phyloP scores from a whole-genome alignment of 2,113 vertebrate species.

The Ginglymostoma cirratum region DNA sequence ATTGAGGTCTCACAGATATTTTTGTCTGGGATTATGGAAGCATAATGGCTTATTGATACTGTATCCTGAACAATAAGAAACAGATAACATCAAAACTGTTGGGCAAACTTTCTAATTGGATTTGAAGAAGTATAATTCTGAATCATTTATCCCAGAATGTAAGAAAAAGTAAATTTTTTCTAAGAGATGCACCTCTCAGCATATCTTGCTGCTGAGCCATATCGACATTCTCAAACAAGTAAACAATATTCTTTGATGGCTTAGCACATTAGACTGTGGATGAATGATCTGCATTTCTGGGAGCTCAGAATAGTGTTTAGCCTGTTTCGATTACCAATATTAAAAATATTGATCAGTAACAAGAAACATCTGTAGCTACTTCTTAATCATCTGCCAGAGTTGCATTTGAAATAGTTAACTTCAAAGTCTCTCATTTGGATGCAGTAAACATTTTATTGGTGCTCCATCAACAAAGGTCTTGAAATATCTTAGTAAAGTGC shows the following conservation, averaged over 20 bases:
- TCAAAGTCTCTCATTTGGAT: not conserved
- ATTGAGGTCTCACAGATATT: not conserved
- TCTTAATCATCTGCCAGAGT: not conserved
- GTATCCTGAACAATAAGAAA: not conserved
- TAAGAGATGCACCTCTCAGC: not conserved
- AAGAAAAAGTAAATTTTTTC: not conserved
- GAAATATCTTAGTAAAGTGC: not conserved
- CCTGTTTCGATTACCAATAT: not conserved
- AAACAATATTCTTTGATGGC: not conserved
- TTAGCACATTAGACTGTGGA: not conserved
- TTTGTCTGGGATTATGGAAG: not conserved
- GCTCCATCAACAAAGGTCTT: not conserved
- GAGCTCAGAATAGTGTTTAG: not conserved
- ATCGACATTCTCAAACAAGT: not conserved
- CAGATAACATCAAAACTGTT: not conserved
- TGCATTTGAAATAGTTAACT: not conserved
- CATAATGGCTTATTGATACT: not conserved
- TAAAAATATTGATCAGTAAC: not conserved
- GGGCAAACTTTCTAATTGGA: not conserved
- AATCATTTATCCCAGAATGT: not conserved
- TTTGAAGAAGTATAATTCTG: conserved; percentile 22
- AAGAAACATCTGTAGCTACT: not conserved
- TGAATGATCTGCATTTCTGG: not conserved
- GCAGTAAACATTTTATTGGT: not conserved
- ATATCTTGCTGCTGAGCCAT: not conserved